Percentiles rank a stretch among this genome's conserved stretches.
Conservation (phyloP, 1,140 invertebrate genomes). For the Camponotus floridanus region DNA sequence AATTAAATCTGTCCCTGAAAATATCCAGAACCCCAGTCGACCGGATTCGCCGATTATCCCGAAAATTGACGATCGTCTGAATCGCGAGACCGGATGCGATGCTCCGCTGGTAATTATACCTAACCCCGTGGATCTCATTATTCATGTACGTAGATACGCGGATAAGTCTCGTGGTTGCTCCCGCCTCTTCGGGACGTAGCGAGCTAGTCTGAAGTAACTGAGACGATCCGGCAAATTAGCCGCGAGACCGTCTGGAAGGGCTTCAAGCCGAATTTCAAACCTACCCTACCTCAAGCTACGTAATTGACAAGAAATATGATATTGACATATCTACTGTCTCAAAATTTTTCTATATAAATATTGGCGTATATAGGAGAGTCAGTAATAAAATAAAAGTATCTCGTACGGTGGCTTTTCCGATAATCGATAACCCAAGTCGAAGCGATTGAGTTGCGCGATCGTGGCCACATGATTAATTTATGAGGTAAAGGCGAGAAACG, state of each 20-base stretch:
- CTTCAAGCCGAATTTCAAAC: slow-evolving; percentile 34
- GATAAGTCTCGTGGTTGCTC: slow-evolving; percentile 62
- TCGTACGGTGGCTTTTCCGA: slow-evolving; percentile 11
- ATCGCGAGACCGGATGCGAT: slow-evolving; percentile 76
- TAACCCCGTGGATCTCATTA: slow-evolving; percentile 77
- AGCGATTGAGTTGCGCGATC: slow-evolving; percentile 38
- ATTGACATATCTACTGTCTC: slow-evolving; percentile 13
- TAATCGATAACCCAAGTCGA: slow-evolving; percentile 42
- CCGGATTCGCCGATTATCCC: slow-evolving; percentile 56
- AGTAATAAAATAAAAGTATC: slow-evolving; percentile 23
- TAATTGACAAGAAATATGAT: slow-evolving; percentile 42
- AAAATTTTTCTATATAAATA: background rate
- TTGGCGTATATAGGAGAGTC: background rate
- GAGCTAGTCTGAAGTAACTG: slow-evolving; percentile 27
- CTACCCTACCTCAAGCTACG: slow-evolving; percentile 48
- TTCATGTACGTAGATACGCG: slow-evolving; percentile 64
- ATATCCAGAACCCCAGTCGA: slow-evolving; percentile 58
- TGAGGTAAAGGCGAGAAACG: slow-evolving; percentile 36
- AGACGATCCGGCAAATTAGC: slow-evolving; percentile 67
- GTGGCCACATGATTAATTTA: slow-evolving; percentile 53
- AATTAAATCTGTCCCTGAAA: slow-evolving; percentile 64
- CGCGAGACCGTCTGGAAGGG: slow-evolving; percentile 42
- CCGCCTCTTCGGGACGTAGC: slow-evolving; percentile 53
- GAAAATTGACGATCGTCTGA: slow-evolving; percentile 75
- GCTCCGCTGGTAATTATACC: slow-evolving; percentile 78